Base-by-base conservation (phyloP, 23 tunicate genomes). In the Aplidium turbinatum region DNA sequence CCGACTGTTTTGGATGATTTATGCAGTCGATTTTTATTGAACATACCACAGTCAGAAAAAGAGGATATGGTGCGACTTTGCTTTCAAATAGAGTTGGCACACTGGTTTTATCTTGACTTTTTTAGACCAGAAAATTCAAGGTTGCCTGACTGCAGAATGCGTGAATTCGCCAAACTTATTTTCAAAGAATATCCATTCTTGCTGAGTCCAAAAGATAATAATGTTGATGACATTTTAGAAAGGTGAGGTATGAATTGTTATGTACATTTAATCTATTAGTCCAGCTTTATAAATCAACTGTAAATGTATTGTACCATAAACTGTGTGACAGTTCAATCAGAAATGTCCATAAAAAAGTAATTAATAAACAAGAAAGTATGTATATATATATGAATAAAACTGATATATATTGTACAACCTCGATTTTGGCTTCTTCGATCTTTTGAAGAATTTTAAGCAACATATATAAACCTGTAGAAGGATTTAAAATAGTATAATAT, bases 41-140 rank as follows among this genome's bases (percentile, higher is more conserved):
- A 93, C 36, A 85, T 93, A 48, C 98, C 98, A 4, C 58, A 48
- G 27, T 76, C 68, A 36, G 93, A 85, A 48, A 85, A 76, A 63
- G 72, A 75, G 7, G 89, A 93, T 45, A 93, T 93, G 98, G 52
- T 86, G 33, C 78, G 98, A 39, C 67, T 93, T 0, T 79, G 92
- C 46, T 93, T 93, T 57, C 93, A 93, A 70, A 85, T 93, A 39
- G 98, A 93, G 56, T 31, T 85, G 40, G 93, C 98, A 0, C 98
- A 93, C 72, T 93, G 98, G 98, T 93, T 85, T 70, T 93, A 93
- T 62, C 61, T 93, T 22, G 98, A 93, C 62, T 93, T 85, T 57
- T 81, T 55, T 64, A 34, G 98, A 64, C 73, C 83, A 3, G 93
- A 85, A 70, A 63, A 93, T 50, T 28, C 63, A 4, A 46, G 58